Evolutionary conservation across 2,113 vertebrate genomes (phyloP).

Genomic region (Morone saxatilis): DNA sequence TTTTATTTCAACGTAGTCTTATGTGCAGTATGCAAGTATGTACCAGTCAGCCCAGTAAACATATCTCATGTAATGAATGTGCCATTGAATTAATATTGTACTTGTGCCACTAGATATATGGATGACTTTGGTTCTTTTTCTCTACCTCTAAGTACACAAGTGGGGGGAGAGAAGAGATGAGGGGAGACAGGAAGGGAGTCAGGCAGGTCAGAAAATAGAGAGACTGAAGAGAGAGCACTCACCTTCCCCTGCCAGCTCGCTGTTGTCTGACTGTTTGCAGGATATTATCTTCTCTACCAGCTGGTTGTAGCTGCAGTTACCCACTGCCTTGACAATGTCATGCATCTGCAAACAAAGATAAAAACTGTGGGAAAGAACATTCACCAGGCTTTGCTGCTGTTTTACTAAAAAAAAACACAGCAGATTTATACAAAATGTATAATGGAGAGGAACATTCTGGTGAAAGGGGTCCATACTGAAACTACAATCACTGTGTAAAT

Average conservation of each 20-base stretch:
- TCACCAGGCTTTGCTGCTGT: slow-evolving; percentile 2
- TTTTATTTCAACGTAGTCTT: slow-evolving; percentile 29
- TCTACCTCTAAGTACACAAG: not conserved
- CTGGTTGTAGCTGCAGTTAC: slow-evolving; percentile 99
- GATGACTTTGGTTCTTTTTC: not conserved
- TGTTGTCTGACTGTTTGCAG: slow-evolving; percentile 97
- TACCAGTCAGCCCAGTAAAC: not conserved
- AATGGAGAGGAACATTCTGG: not conserved
- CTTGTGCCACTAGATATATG: not conserved
- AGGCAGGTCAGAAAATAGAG: slow-evolving; percentile 6
- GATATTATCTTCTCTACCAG: slow-evolving; percentile 99
- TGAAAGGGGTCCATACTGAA: not conserved
- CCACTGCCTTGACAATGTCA: slow-evolving; percentile 96
- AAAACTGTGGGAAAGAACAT: slow-evolving; percentile 47
- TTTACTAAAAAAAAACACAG: slow-evolving; percentile 5
- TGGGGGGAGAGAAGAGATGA: not conserved
- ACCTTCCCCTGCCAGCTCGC: slow-evolving; percentile 97
- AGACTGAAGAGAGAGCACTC: slow-evolving; percentile 57
- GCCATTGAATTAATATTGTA: not conserved
- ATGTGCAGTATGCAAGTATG: not conserved
- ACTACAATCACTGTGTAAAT: not conserved
- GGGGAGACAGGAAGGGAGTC: not conserved
- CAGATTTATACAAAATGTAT: not conserved
- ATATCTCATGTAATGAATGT: not conserved
- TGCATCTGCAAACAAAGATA: slow-evolving; percentile 86